Conservation (phyloP, 2,888 invertebrate genomes). For the Dasysyrphus tricinctus region DNA sequence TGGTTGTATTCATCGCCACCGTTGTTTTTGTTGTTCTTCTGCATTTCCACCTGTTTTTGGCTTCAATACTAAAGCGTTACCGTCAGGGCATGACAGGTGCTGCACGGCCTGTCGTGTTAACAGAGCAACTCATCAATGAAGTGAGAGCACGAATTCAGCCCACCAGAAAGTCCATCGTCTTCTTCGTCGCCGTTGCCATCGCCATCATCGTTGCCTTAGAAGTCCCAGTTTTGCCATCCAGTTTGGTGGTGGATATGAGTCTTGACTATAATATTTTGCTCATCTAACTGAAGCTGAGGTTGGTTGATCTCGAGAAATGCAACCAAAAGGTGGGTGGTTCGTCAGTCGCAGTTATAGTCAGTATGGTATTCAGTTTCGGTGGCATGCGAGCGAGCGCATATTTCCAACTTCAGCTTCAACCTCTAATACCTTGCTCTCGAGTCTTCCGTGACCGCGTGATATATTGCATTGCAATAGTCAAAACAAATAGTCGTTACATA, state of each 20-base stretch:
- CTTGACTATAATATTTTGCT: conserved; percentile 19
- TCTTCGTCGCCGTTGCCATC: conserved; percentile 32
- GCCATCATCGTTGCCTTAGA: conserved; percentile 1
- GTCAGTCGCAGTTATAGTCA: conserved; percentile 23
- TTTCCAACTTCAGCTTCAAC: conserved; percentile 34
- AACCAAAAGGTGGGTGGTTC: conserved; percentile 68
- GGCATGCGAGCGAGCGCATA: conserved; percentile 68
- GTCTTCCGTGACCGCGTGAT: conserved; percentile 48
- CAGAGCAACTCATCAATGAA: conserved; percentile 74
- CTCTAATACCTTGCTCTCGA: neutral
- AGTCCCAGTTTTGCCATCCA: conserved; percentile 18
- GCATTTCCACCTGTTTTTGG: conserved; percentile 63
- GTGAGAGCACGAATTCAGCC: conserved; percentile 75
- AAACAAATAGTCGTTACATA: conserved; percentile 59
- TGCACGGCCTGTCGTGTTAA: conserved; percentile 71
- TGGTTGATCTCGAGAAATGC: conserved; percentile 44
- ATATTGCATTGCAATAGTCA: conserved; percentile 43
- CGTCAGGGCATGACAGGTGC: conserved; percentile 59
- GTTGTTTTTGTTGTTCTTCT: neutral
- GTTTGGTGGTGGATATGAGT: conserved; percentile 33
- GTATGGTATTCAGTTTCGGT: conserved; percentile 48
- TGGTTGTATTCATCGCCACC: neutral
- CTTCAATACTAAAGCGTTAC: conserved; percentile 8
- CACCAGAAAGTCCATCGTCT: conserved; percentile 70
- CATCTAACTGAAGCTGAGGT: conserved; percentile 26